Evolutionary conservation across 2,888 invertebrate species (phyloP).

Genomic region (Ectropis crepuscularia): DNA sequence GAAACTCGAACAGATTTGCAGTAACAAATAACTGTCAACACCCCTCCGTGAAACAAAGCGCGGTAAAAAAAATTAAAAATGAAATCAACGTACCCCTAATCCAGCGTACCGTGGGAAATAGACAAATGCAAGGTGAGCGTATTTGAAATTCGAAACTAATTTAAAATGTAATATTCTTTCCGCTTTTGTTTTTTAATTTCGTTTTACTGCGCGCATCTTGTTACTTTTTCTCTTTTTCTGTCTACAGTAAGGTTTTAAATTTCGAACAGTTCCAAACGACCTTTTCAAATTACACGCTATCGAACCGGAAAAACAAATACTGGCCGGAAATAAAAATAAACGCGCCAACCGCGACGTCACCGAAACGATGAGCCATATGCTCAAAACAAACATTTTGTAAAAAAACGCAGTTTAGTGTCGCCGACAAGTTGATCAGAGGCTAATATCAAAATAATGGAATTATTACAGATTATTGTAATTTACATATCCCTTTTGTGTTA

Average conservation of each 20-base stretch:
- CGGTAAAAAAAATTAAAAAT: slow-evolving; percentile 75
- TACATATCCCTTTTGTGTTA: slow-evolving; percentile 78
- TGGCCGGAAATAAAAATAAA: slow-evolving; percentile 48
- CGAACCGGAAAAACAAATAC: slow-evolving; percentile 46
- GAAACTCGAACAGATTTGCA: slow-evolving; percentile 67
- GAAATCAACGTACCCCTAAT: slow-evolving; percentile 75
- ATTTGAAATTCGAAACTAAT: slow-evolving; percentile 83
- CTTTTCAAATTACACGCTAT: slow-evolving; percentile 44
- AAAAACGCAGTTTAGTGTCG: slow-evolving; percentile 55
- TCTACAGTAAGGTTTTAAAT: slow-evolving; percentile 30
- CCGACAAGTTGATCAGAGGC: slow-evolving; percentile 78
- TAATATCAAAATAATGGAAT: slow-evolving; percentile 81
- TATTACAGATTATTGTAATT: slow-evolving; percentile 83
- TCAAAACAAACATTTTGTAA: slow-evolving; percentile 72
- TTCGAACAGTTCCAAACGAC: slow-evolving; percentile 10
- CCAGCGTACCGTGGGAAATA: slow-evolving; percentile 77
- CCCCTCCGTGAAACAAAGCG: slow-evolving; percentile 82
- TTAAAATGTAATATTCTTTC: slow-evolving; percentile 83
- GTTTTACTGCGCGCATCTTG: slow-evolving; percentile 30
- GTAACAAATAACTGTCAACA: slow-evolving; percentile 84
- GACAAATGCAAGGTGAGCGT: slow-evolving; percentile 81
- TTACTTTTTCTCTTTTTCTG: slow-evolving; percentile 30
- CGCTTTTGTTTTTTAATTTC: slow-evolving; percentile 57
- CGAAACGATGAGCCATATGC: slow-evolving; percentile 68
- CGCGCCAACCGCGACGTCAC: slow-evolving; percentile 48